phyloP scores from a whole-genome alignment of 2,113 vertebrate genomes.

The Nycticebus coucang region DNA sequence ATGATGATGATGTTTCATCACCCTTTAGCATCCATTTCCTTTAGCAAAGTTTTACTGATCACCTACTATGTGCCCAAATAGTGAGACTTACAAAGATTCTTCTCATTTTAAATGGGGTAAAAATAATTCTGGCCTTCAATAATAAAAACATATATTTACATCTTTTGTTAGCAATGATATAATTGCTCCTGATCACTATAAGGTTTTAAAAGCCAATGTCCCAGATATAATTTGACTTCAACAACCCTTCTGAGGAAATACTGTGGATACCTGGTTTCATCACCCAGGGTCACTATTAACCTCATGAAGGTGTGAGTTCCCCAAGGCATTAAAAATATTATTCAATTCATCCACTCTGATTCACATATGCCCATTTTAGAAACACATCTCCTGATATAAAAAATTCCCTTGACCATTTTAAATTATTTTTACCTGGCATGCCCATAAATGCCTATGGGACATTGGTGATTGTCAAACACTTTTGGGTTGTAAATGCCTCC shows the following conservation, averaged over 20 bases:
- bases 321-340: slow-evolving; percentile 10
- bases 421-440: not conserved
- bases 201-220: slow-evolving; percentile 12
- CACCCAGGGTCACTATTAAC: not conserved
- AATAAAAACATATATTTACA: not conserved
- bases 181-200: not conserved
- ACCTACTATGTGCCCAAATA: not conserved
- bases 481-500: not conserved
- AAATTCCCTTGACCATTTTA: slow-evolving; percentile 32
- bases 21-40: not conserved
- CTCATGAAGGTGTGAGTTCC: not conserved
- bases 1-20: not conserved
- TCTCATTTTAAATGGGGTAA: slow-evolving; percentile 30
- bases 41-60: not conserved
- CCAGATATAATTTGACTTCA: slow-evolving; percentile 17
- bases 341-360: not conserved
- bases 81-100: not conserved
- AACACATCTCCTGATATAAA: not conserved
- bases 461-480: not conserved
- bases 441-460: not conserved
- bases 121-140: not conserved
- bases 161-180: slow-evolving; percentile 34
- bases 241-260: not conserved
- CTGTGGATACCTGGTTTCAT: not conserved
- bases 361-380: not conserved